These are phyloP conservation scores for Ageneiosus marmoratus DNA, from an alignment of 2,113 vertebrate species.

Conservation along the genomic window DNA sequence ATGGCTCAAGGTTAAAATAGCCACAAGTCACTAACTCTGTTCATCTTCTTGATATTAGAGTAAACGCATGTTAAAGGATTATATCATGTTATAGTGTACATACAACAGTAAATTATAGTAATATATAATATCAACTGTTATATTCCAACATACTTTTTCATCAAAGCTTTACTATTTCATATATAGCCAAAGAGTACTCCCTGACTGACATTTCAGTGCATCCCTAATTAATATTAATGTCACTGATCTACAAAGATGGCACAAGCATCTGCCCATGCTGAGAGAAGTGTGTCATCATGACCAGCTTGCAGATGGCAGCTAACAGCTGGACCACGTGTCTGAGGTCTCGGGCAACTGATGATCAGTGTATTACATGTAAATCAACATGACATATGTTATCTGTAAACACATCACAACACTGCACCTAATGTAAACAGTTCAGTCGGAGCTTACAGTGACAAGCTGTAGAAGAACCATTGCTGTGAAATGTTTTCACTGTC, in stretches of 20 bases:
- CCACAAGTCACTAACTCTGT: background rate
- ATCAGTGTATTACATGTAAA: background rate
- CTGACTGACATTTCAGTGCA: background rate
- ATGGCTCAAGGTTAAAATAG: background rate
- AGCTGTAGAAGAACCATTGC: background rate
- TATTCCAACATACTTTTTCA: background rate
- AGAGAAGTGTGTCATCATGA: background rate
- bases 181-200: background rate
- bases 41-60: background rate
- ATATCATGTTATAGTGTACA: background rate
- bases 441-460: background rate
- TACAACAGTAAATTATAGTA: background rate
- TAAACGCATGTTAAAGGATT: background rate
- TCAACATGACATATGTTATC: background rate
- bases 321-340: conserved; percentile 12
- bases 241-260: conserved; percentile 15
- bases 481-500: background rate
- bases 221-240: conserved; percentile 13
- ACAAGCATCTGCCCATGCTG: conserved; percentile 7
- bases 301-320: conserved; percentile 2
- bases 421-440: background rate
- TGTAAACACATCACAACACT: background rate
- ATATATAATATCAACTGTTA: background rate
- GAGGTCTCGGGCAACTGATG: background rate
- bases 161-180: background rate